Conservation (phyloP, 2,113 vertebrate genomes). For the Sceloporus undulatus region DNA sequence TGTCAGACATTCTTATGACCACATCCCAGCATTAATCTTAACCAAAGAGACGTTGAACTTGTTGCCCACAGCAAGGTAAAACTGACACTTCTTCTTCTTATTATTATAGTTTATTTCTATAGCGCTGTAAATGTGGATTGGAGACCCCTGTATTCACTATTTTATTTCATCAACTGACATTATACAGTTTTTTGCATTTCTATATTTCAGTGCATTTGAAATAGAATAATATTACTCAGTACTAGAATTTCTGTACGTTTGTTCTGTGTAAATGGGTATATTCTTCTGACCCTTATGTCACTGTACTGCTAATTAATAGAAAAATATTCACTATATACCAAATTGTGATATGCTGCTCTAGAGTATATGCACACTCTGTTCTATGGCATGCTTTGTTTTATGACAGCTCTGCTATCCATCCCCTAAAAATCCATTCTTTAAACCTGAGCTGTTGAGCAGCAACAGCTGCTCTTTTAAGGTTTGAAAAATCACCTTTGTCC, state of each 20-base stretch:
- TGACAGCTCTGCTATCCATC: no score
- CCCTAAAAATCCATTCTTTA: no score
- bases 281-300: background rate
- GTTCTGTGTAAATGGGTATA: no score
- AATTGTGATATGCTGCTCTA: no score
- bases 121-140: background rate
- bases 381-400: no score
- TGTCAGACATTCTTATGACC: constrained; percentile 10
- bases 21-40: constrained; percentile 32
- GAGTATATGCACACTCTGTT: no score
- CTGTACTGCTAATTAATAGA: no score
- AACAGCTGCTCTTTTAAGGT: no score
- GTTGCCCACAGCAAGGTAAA: constrained; percentile 57
- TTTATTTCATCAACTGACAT: constrained; percentile 1
- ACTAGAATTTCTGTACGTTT: background rate
- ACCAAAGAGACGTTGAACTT: constrained; percentile 38
- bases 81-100: constrained; percentile 12
- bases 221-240: background rate
- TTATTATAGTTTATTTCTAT: no score
- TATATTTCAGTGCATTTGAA: background rate
- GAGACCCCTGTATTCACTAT: constrained; percentile 30
- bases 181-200: constrained; percentile 13
- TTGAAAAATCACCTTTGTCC: no score
- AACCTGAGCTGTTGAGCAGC: no score
- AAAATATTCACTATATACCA: no score